Percentiles rank a stretch among this genome's conserved stretches.
Conservation (phyloP, 2,888 invertebrate species). For the Pristionchus exspectatus region DNA sequence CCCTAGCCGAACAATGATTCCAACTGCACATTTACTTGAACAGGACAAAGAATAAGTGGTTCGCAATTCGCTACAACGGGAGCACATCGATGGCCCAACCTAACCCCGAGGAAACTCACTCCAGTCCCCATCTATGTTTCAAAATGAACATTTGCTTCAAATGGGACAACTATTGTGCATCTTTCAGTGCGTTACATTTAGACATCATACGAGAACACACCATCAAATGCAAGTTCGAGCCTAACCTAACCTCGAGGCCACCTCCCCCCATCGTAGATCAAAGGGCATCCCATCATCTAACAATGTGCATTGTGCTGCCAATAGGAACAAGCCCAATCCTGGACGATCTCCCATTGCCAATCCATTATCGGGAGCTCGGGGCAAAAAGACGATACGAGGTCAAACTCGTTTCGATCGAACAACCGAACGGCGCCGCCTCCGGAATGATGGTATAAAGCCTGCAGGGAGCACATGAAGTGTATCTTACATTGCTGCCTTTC, state of each 20-base stretch:
- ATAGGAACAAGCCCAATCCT: slow-evolving; percentile 32
- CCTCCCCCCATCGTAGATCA: not conserved
- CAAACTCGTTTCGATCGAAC: slow-evolving; percentile 33
- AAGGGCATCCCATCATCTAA: not conserved
- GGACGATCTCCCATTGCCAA: slow-evolving; percentile 25
- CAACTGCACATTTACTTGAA: not conserved
- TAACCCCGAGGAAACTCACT: too few species aligned
- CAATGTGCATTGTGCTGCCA: not conserved
- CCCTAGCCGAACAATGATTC: not conserved
- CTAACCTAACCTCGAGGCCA: not conserved
- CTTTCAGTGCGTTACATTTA: too few species aligned
- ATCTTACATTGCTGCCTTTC: too few species aligned
- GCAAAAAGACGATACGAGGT: slow-evolving; percentile 19
- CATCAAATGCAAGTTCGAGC: too few species aligned
- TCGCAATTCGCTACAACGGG: too few species aligned
- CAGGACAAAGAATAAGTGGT: not conserved
- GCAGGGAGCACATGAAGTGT: not conserved
- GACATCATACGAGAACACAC: too few species aligned
- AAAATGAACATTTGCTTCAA: too few species aligned
- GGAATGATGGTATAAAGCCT: not conserved
- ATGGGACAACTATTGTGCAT: too few species aligned
- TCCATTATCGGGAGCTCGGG: slow-evolving; percentile 39
- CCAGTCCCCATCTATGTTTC: too few species aligned
- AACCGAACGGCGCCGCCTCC: not conserved
- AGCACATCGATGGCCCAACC: too few species aligned